phyloP scores from a whole-genome alignment of 2,888 invertebrate genomes.

The Erynnis tages region DNA sequence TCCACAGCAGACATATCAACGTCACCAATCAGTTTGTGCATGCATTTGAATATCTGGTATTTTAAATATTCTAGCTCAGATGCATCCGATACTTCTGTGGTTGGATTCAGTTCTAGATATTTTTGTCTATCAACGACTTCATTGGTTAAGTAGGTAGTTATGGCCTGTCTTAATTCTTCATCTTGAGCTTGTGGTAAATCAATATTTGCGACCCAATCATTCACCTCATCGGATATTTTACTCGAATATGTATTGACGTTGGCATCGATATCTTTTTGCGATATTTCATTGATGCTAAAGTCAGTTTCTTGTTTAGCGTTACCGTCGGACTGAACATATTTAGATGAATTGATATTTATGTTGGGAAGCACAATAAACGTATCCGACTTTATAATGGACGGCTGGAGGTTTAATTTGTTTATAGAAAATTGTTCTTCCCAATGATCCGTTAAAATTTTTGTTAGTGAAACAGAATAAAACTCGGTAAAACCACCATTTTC shows the following conservation, averaged over 20 bases:
- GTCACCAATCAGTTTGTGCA: slow-evolving; percentile 52
- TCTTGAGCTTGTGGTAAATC: slow-evolving; percentile 38
- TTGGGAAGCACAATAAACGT: slow-evolving; percentile 45
- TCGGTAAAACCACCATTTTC: slow-evolving; percentile 40
- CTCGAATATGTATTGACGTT: slow-evolving; percentile 28
- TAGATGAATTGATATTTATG: slow-evolving; percentile 8
- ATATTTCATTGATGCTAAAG: slow-evolving; percentile 30
- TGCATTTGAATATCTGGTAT: slow-evolving; percentile 66
- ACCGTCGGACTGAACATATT: not conserved
- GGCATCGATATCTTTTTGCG: slow-evolving; percentile 37
- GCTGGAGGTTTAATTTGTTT: no score
- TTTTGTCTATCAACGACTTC: slow-evolving; percentile 61
- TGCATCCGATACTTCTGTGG: slow-evolving; percentile 35
- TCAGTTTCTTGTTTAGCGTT: slow-evolving; percentile 27
- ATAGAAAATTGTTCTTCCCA: slow-evolving; percentile 35
- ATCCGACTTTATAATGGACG: slow-evolving; percentile 33
- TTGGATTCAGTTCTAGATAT: slow-evolving; percentile 52
- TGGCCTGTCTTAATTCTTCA: slow-evolving; percentile 39
- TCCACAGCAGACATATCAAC: slow-evolving; percentile 45
- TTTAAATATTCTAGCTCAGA: slow-evolving; percentile 59
- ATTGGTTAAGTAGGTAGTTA: slow-evolving; percentile 51
- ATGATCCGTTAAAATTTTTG: slow-evolving; percentile 39
- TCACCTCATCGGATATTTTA: slow-evolving; percentile 48
- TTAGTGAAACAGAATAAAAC: slow-evolving; percentile 40
- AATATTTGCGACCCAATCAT: slow-evolving; percentile 52